Evolutionary conservation across 2,113 vertebrate species (phyloP), one percentile per base, ranked within the genome.

Genomic region (Indicator indicator): DNA sequence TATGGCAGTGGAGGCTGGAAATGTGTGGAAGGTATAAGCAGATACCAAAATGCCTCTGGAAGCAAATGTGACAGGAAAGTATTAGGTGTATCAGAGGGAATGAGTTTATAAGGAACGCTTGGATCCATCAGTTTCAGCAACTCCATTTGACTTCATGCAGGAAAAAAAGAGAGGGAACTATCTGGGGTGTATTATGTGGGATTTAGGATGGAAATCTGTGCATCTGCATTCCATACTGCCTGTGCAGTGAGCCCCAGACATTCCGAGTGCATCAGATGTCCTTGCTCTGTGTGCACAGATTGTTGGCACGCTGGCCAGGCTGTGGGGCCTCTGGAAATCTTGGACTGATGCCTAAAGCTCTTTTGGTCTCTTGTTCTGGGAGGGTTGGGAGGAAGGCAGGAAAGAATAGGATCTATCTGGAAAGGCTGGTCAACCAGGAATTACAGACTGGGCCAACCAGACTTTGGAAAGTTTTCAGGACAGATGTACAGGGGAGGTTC

Each of bases 151-250:
- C 36, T 87, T 92, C 26, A 20, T 59, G 36, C 44, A 69, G 55
- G 71, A n/a, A 63, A 71, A 64, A 75, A 64, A 54, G 16, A 65
- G 42, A n/a, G 55, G 38, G 55, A 70, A 73, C 30, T 94, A 75
- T 46, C 67, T 84, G 78, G 40, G 55, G 38, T 67, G 26, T 79
- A 63, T 91, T 84, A 83, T 46, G n/a, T 80, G 30, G 85, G 79
- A 89, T 88, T 95, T 93, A 81, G 83, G 88, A 28, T 90, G 56
- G 79, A 90, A 95, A 33, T 91, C n/a, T 32, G 64, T 89, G 60
- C 88, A 80, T 83, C 40, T 91, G 88, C 90, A 83, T 85, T 94
- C 92, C 79, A 77, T 71, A 81, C 93, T 93, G 90, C 72, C 72
- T 68, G 0, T 86, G 60, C 64, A 86, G 85, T 0, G 2, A 90